Evolutionary conservation across 2,113 vertebrate genomes (phyloP).

Genomic region (Machaerirhynchus nigripectus): DNA sequence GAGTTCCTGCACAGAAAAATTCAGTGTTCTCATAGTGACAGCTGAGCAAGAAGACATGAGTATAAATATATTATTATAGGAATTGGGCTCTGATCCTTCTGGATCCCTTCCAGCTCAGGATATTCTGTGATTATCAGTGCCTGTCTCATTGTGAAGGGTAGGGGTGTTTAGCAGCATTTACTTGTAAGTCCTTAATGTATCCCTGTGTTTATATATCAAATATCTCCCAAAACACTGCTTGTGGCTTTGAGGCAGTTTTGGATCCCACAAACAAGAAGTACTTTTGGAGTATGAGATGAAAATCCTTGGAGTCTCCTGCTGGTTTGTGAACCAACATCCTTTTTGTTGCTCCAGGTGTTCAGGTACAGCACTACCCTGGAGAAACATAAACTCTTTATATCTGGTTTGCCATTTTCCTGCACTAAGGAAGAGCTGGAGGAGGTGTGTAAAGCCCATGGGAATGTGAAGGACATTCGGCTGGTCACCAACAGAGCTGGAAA

Average conservation of each 20-base stretch:
- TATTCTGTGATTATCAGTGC: not conserved
- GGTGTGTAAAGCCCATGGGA: conserved; percentile 84
- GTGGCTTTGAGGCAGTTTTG: not conserved
- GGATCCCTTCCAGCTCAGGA: not conserved
- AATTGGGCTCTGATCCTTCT: not conserved
- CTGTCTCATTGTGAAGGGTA: not conserved
- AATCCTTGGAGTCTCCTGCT: not conserved
- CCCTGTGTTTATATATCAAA: not conserved
- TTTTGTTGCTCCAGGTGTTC: conserved; percentile 79
- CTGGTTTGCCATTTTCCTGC: conserved; percentile 89
- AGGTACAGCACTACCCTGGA: conserved; percentile 90
- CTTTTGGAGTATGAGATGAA: not conserved
- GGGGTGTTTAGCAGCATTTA: not conserved
- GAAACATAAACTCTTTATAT: conserved; percentile 96
- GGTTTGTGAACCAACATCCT: not conserved
- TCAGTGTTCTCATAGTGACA: not conserved
- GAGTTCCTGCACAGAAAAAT: not conserved
- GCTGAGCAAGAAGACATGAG: not conserved
- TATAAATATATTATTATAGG: not conserved
- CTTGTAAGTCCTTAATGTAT: not conserved
- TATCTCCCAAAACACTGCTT: not conserved
- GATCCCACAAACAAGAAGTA: too few relatives aligned
- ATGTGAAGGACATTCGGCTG: conserved; percentile 85
- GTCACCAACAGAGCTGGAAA: conserved; percentile 95
- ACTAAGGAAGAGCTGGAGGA: conserved; percentile 89